Base-by-base conservation (phyloP, 2,113 vertebrate species). In the Chiloscyllium plagiosum region DNA sequence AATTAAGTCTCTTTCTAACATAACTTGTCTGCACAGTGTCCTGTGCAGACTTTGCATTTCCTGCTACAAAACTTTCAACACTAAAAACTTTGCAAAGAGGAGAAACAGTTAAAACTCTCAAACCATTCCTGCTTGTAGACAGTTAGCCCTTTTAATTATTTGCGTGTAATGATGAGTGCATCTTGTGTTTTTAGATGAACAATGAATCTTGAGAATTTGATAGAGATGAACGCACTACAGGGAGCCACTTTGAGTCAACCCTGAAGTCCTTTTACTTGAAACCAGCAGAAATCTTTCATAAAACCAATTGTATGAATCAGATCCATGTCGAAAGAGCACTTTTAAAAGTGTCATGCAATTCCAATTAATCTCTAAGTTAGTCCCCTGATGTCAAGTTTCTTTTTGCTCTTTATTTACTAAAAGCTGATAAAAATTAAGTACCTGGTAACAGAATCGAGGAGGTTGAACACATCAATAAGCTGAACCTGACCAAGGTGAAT, bases 71-170 rank as follows among this genome's bases (percentile, higher is more conserved):
- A 66, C 7, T 92, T 10, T 90, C 66, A 93, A 93, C 89, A 93
- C 89, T 93, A 93, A 93, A 92, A 92, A 13, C 56, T 92, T 92
- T n/a, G 87, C 87, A 92, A 92, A 92, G 87, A 66, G 89, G 61
- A 66, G 20, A n/a, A 90, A 93, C 61, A 37, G 61, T 93, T n/a
- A 93, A 93, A 93, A 37, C 61, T 93, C 66, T 26, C 7, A 72
- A 72, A 29, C 20, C 68, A 95, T 72, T 94, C 56, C 93, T 95
- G 94, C 69, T 72, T 95, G 94, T 66, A 95, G 94, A 83, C 19
- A 2, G 50, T 76, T 47, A 72, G 94, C 37, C 66, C 94, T 50
- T n/a, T 95, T 47, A 52, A 26, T 70, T 95, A 47, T 42, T 20
- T 24, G 50, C 33, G 52, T 90, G 94, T 66, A 93, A 93, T 93